These are phyloP conservation scores for Lamproptera curius DNA, from an alignment of 2,888 invertebrate genomes.

Conservation along the genomic window DNA sequence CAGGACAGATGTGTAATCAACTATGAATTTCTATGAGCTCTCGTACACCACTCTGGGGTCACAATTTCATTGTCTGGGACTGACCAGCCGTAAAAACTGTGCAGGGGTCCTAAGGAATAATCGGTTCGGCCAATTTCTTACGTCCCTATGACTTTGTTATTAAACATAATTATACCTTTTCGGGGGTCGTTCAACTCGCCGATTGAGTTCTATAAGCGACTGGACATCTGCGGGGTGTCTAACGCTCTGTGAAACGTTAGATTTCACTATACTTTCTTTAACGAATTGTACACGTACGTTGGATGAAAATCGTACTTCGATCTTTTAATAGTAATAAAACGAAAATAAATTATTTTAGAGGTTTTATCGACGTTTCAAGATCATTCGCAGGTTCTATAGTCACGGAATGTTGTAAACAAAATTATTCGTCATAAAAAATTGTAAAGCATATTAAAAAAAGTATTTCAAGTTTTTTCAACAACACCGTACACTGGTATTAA, in stretches of 20 bases:
- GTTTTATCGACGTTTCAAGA: no score
- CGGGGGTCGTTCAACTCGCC: constrained; percentile 64
- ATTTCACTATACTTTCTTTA: no score
- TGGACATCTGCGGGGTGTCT: constrained; percentile 65
- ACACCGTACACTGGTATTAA: no score
- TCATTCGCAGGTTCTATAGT: no score
- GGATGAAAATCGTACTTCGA: no score
- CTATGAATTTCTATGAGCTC: constrained; percentile 41
- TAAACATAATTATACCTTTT: constrained; percentile 65
- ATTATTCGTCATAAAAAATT: no score
- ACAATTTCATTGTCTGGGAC: constrained; percentile 64
- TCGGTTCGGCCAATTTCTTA: constrained; percentile 70
- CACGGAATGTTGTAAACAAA: no score
- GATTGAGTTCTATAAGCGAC: constrained; percentile 48
- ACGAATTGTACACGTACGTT: no score
- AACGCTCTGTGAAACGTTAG: constrained; percentile 30
- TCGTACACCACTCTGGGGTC: constrained; percentile 50
- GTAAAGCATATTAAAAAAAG: no score
- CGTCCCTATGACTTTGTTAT: constrained; percentile 49
- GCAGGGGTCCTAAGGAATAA: constrained; percentile 59
- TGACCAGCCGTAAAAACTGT: constrained; percentile 65
- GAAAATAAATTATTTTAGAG: no score
- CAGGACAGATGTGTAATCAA: constrained; percentile 36
- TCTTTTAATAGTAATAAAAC: no score
- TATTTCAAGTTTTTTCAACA: no score